Base-by-base conservation (phyloP, 2,113 vertebrate species). In the Fulica atra region DNA sequence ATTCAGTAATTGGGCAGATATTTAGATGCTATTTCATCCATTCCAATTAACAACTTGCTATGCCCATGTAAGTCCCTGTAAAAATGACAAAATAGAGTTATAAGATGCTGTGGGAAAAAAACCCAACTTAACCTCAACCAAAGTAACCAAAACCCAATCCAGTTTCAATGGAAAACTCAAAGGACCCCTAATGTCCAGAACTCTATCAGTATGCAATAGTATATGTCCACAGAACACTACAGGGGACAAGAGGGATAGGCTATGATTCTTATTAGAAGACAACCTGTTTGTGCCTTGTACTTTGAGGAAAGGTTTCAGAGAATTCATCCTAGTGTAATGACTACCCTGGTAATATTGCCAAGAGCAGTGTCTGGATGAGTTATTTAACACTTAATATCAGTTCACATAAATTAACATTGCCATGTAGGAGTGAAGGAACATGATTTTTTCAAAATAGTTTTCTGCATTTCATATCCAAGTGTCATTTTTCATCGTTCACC, bases 311-410 rank as follows among this genome's bases (percentile, higher is more conserved):
- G 60, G 56, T 93, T 94, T 91, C 71, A 93, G 78, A 92, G 64
- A 91, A 92, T 83, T 92, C 79, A 88, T 86, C 81, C 79, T 46
- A 5, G 16, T 92, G 35, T 70, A 92, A 95, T 89, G 69, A 88
- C 76, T 92, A 38, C 31, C 46, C 51, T 40, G 42, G 38, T 92
- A 61, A 86, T 81, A 92, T 7, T 95, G 87, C 91, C 93, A 95
- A 95, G 35, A 95, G 91, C 94, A 84, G 94, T 20, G 80, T 92
- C 92, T 88, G 87, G 74, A 84, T 96, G 92, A 95, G 93, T 93
- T 95, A 92, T 96, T 95, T 91, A 92, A 87, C 84, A 83, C 78
- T 88, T 94, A 93, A 40, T 96, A 92, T 86, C 77, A 88, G 81
- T 31, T 88, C 91, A 92, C 88, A 79, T 86, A 91, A 94, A 97